Evolutionary conservation across 2,113 vertebrate species (phyloP).

Genomic region (Carassius gibelio): DNA sequence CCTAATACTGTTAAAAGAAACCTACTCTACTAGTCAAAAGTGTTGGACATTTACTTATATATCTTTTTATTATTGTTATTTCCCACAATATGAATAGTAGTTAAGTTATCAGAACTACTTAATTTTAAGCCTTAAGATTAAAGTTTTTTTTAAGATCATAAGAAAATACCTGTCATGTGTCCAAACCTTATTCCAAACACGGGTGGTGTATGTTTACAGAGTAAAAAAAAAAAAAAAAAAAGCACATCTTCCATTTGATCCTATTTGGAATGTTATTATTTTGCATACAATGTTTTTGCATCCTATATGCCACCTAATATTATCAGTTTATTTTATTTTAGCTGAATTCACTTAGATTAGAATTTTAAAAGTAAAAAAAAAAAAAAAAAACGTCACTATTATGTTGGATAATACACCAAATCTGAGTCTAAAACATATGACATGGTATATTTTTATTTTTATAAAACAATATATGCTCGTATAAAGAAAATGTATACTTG

Average conservation of each 20-base stretch:
- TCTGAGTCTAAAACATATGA: not conserved
- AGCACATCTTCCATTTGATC: not conserved
- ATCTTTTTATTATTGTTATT: not conserved
- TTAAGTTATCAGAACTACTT: not conserved
- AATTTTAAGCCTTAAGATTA: not conserved
- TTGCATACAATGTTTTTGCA: not conserved
- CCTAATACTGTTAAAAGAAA: conserved; percentile 38
- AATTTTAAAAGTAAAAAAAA: not conserved
- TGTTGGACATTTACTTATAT: not conserved
- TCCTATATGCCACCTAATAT: not conserved
- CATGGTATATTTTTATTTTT: not conserved
- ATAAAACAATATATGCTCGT: not conserved
- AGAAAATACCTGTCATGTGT: not conserved
- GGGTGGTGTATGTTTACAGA: not conserved
- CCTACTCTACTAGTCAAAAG: not conserved
- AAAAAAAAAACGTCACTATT: no score
- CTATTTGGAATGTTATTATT: not conserved
- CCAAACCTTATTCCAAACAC: not conserved
- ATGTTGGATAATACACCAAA: not conserved
- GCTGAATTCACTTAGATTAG: not conserved
- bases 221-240: not conserved
- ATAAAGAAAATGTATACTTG: not conserved
- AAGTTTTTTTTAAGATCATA: not conserved
- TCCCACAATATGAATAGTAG: not conserved
- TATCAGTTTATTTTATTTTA: not conserved